phyloP scores from a whole-genome alignment of 2,113 vertebrate genomes.

The Oenanthe melanoleuca region DNA sequence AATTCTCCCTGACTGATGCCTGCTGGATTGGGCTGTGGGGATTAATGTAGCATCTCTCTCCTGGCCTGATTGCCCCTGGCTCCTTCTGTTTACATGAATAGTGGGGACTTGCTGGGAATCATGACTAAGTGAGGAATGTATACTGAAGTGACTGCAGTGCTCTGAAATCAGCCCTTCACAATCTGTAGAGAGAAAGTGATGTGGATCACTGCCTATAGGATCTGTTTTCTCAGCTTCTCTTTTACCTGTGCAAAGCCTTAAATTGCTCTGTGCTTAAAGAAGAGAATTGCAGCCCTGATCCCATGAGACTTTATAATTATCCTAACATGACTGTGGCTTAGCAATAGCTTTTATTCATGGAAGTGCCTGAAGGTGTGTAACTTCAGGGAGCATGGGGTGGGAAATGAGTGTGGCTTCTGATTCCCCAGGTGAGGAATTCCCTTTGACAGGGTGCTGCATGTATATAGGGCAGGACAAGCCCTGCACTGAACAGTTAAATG shows the following conservation, averaged over 20 bases:
- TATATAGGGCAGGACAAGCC: background rate
- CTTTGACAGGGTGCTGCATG: background rate
- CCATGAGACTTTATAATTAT: background rate
- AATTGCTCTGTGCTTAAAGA: constrained; percentile 1
- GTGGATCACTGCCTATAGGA: background rate
- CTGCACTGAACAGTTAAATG: background rate
- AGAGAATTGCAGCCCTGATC: constrained; percentile 33
- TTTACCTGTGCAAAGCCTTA: constrained; percentile 19
- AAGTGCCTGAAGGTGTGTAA: constrained; percentile 38
- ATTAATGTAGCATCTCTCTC: background rate
- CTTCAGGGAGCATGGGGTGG: background rate
- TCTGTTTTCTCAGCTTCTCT: background rate
- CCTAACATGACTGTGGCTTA: constrained; percentile 36
- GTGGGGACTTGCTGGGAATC: background rate
- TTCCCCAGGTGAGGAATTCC: background rate
- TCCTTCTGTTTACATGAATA: background rate
- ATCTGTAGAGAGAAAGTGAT: background rate
- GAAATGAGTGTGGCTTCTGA: background rate
- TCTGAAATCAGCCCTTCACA: background rate
- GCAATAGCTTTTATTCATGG: constrained; percentile 50
- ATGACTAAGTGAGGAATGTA: background rate
- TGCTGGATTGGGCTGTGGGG: background rate
- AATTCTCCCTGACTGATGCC: background rate
- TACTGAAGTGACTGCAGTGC: background rate
- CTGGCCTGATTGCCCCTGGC: background rate